Evolutionary conservation across 2,888 invertebrate species (phyloP).

Genomic region (Diloba caeruleocephala): DNA sequence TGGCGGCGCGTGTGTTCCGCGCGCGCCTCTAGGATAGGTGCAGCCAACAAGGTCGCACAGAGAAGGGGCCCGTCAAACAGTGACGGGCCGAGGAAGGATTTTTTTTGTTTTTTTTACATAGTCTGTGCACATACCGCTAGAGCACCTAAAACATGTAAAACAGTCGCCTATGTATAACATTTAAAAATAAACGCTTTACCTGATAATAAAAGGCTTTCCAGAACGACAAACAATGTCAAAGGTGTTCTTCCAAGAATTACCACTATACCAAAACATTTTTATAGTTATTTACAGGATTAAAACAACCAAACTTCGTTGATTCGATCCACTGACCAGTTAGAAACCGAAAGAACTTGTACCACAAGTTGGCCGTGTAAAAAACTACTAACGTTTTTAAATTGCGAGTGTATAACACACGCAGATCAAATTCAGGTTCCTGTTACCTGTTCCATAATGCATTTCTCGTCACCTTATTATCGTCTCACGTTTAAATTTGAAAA

Average conservation of each 20-base stretch:
- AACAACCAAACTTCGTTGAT: slow-evolving; percentile 1
- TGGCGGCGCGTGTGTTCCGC: no score
- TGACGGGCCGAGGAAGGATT: no score
- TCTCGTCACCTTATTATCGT: slow-evolving; percentile 6
- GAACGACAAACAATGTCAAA: background rate
- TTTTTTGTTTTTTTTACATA: no score
- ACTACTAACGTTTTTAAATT: slow-evolving; percentile 28
- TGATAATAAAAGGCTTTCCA: slow-evolving; percentile 2
- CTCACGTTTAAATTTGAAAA: background rate
- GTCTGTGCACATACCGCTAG: no score
- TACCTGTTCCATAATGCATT: slow-evolving; percentile 55
- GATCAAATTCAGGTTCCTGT: slow-evolving; percentile 53
- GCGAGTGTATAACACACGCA: slow-evolving; percentile 18
- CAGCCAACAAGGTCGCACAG: no score
- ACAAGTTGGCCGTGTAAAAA: slow-evolving; percentile 1
- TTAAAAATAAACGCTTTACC: slow-evolving; percentile 5
- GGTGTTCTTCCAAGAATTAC: background rate
- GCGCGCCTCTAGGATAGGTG: no score
- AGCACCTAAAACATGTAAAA: no score
- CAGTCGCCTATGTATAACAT: no score
- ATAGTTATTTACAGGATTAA: background rate
- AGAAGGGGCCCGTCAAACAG: no score
- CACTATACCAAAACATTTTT: slow-evolving; percentile 20
- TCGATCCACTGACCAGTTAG: background rate
- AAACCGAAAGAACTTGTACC: slow-evolving; percentile 2